Conservation (phyloP, 2,797 vertebrate genomes). For the Tapirus indicus region DNA sequence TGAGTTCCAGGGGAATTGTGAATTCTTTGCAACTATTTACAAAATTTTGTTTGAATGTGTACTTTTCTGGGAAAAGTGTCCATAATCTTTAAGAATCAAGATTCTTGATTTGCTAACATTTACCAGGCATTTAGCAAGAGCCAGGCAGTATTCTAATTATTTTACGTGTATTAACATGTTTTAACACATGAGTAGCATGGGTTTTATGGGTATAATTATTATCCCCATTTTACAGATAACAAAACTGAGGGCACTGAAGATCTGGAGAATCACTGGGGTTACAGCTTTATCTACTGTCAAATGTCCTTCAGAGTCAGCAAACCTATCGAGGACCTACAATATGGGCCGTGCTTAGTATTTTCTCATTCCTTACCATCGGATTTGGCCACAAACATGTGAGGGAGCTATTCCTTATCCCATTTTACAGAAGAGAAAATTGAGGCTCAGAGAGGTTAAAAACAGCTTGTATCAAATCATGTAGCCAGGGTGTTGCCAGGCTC, state of each 20-base stretch:
- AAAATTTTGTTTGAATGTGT: neutral
- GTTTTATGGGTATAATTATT: neutral
- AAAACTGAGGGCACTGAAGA: neutral
- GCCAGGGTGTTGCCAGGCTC: neutral
- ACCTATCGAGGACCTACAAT: rapidly evolving
- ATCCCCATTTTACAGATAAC: neutral
- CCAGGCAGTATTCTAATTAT: neutral
- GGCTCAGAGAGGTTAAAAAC: neutral
- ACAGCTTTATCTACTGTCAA: neutral
- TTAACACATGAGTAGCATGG: neutral
- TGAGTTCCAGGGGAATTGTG: neutral
- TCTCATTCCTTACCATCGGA: neutral
- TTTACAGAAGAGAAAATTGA: neutral
- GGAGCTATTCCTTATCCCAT: neutral
- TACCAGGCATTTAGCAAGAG: neutral
- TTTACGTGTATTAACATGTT: neutral
- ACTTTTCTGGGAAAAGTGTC: neutral
- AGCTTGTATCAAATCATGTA: neutral
- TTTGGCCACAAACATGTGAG: neutral
- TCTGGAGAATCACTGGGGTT: neutral
- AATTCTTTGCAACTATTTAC: neutral
- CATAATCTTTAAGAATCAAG: neutral
- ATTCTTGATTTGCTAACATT: neutral
- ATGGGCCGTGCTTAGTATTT: neutral
- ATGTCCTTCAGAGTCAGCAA: neutral